Evolutionary conservation across 2,888 invertebrate genomes (phyloP), one percentile per base, ranked within the genome.

Genomic region (Parelbella ahira): DNA sequence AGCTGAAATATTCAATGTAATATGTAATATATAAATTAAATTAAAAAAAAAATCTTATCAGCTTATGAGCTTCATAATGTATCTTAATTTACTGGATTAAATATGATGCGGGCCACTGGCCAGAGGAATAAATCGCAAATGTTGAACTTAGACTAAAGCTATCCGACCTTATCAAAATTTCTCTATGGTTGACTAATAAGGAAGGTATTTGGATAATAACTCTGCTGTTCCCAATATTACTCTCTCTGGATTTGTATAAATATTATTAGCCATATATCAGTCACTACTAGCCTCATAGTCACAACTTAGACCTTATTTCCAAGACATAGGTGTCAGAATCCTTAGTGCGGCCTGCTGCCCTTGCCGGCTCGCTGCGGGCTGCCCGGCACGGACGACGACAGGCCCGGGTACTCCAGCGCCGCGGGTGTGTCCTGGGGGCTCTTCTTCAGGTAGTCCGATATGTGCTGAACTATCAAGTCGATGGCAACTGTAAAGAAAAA

Each of bases 391-490:
- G 87, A 78, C 1, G 70, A 47, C 1, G 73, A 55, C n/a, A 70
- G 65, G 1, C 60, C 54, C 1, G 62, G 58, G 51, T 65, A 65
- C 37, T 68, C 69, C 12, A 69, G 51, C 15, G 52, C 6, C 38
- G 44, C 13, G 7, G 10, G 13, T 55, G 68, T 69, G 45, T 70
- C 75, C 3, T 48, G 48, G 0, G 74, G 64, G 45, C 68, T 79
- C 28, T 76, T 60, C 61, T 90, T 92, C 63, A 97, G 86, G 68
- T 97, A 92, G 74, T 98, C 98, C 58, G 96, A 93, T 74, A 98
- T 97, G 80, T 98, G 98, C 82, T 98, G 97, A 33, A 98, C 98
- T 68, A 98, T 98, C 77, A 98, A 89, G 74, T 97, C 97, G 70
- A 98, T 98, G 54, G 98, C 98, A 78, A 98, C 98, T 97, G 92